These are phyloP conservation scores for Calcarius ornatus DNA, from an alignment of 2,113 vertebrate species.

Conservation along the genomic window DNA sequence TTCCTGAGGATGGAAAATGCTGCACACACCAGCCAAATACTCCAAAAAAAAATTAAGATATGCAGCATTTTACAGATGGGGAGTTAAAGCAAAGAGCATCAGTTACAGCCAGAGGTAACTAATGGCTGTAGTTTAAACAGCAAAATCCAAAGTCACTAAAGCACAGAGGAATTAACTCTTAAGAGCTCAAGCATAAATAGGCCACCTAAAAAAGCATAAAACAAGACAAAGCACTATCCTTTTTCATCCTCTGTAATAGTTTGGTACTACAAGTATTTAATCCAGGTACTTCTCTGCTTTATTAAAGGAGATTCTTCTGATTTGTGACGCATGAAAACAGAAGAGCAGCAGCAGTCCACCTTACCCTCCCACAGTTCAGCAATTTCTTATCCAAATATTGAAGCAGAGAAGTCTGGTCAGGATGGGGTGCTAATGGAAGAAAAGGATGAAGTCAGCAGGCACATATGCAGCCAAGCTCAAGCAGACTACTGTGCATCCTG, in stretches of 20 bases:
- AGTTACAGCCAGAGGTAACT: not conserved
- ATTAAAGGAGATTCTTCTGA: not conserved
- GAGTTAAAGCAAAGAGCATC: not conserved
- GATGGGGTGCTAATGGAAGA: not conserved
- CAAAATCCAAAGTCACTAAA: not conserved
- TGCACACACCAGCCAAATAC: not conserved
- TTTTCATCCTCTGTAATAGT: not conserved
- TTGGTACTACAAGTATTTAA: not conserved
- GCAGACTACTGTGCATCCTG: accelerated
- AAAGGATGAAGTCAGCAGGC: not conserved
- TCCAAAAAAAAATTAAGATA: not conserved
- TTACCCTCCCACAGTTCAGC: not conserved
- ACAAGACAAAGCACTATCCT: not conserved
- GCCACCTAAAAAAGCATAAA: not conserved
- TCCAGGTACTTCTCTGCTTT: not conserved
- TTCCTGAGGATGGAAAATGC: not conserved
- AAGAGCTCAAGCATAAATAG: not conserved
- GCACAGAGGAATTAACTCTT: not conserved
- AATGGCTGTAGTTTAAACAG: not conserved
- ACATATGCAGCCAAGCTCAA: not conserved
- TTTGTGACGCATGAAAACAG: not conserved
- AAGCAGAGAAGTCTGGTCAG: not conserved
- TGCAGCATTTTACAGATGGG: not conserved
- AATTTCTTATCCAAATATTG: not conserved
- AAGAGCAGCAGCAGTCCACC: not conserved